Evolutionary conservation across 2,888 invertebrate genomes (phyloP), one percentile per base, ranked within the genome.

Genomic region (Microchrysa polita): DNA sequence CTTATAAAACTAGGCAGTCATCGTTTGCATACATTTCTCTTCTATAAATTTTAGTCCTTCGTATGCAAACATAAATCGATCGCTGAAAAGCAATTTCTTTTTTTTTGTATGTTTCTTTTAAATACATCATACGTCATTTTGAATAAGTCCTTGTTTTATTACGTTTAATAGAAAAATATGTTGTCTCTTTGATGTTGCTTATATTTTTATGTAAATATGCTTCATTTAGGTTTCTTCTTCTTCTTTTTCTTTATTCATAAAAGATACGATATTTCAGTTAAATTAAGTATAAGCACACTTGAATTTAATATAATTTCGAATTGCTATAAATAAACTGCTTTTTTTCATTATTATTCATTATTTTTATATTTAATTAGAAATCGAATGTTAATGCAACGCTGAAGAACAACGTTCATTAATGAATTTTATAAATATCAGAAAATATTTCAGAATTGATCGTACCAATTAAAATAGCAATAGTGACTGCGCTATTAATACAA

Each of bases 1-100:
- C 27, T 34, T 75, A 75, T 40, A 75, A 75, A 75, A 73, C 75
- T 75, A 75, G 65, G 75, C 75, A 75, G 75, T 75, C 71, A 73
- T 44, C 7, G 67, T 74, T 67, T 71, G 61, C 40, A 67, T 65
- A 34, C n/a, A n/a, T n/a, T 48, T 60, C 14, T 60, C 18, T 60
- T 27, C 34, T 60, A 27, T 27, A 2, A n/a, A 27, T 63, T 61
- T 27, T 34, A 34, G 27, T 34, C 7, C 2, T 34, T 34, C 27
- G 27, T 69, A 27, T 60, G 2, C 7, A 34, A 34, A 34, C 27
- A 7, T 5, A 34, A 34, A 34, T 34, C 27, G 27, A 34, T 34
- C 27, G 27, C 27, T 34, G 27, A 34, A n/a, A 34, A 34, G 27
- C 27, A 34, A 34, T 34, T 34, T 34, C 27, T 34, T 34, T 34